Evolutionary conservation across 2,888 invertebrate genomes (phyloP).

Genomic region (Nomada lathburiana): DNA sequence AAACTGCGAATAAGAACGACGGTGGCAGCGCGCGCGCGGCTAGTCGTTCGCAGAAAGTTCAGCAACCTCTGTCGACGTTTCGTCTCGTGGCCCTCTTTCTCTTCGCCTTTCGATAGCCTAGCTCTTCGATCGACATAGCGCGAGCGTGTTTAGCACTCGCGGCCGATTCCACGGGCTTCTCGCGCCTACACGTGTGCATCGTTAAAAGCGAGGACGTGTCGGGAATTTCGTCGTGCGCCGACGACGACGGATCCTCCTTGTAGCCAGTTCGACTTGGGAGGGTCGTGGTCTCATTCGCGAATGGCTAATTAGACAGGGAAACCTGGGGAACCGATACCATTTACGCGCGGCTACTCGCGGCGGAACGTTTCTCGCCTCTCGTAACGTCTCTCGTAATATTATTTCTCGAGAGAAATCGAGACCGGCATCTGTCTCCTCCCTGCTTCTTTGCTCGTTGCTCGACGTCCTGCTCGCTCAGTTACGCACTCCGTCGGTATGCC

Average conservation of each 20-base stretch:
- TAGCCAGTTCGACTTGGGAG: slow-evolving; percentile 6
- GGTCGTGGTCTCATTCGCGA: too few species aligned
- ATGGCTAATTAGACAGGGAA: too few species aligned
- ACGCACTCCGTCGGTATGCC: slow-evolving; percentile 50
- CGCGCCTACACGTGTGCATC: too few species aligned
- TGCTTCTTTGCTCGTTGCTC: background rate
- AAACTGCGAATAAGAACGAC: slow-evolving; percentile 63
- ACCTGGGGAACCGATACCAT: too few species aligned
- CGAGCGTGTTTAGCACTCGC: slow-evolving; percentile 9
- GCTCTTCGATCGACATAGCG: slow-evolving; percentile 14
- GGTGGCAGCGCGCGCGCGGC: slow-evolving; percentile 9
- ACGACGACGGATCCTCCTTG: slow-evolving; percentile 10
- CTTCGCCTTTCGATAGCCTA: slow-evolving; percentile 25
- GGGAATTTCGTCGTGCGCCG: slow-evolving; percentile 30
- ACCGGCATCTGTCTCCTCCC: background rate
- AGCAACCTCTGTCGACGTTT: slow-evolving; percentile 67
- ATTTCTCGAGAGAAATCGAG: background rate
- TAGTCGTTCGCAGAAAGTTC: slow-evolving; percentile 68
- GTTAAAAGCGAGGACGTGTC: slow-evolving; percentile 30
- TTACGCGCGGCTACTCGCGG: too few species aligned
- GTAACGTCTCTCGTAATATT: slow-evolving; percentile 15
- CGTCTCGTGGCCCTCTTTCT: slow-evolving; percentile 44
- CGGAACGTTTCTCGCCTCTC: too few species aligned
- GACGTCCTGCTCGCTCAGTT: slow-evolving; percentile 43
- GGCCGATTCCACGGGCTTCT: background rate